Conservation (phyloP, 2,797 vertebrate genomes). For the Numenius phaeopus region DNA sequence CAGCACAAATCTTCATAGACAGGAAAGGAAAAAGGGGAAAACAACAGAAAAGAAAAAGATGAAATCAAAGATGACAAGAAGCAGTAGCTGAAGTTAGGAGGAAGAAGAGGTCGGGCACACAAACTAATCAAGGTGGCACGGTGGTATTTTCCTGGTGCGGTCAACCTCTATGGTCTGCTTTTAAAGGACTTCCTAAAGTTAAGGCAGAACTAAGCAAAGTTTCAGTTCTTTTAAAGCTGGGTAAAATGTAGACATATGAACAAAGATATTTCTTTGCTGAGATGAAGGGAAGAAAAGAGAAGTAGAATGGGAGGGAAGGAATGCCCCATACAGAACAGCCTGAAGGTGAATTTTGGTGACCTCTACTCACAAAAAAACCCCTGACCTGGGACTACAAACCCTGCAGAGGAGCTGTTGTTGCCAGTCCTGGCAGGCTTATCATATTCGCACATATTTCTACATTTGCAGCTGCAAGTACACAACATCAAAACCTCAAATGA, state of each 20-base stretch:
- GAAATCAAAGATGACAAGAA: slow-evolving; percentile 36
- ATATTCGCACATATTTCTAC: neutral
- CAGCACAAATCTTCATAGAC: neutral
- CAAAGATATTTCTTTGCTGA: neutral
- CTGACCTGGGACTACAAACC: neutral
- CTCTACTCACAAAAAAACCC: neutral
- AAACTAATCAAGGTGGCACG: neutral
- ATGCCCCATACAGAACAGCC: neutral
- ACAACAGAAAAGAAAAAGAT: neutral
- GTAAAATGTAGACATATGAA: neutral
- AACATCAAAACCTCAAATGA: neutral
- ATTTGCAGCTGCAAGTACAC: neutral
- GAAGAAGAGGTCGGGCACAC: neutral
- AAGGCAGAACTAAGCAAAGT: neutral
- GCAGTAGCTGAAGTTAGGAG: neutral
- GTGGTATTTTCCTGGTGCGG: neutral
- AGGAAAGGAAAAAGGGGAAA: neutral
- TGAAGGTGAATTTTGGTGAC: neutral
- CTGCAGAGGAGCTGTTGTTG: neutral
- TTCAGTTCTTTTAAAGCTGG: neutral
- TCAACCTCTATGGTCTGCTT: neutral
- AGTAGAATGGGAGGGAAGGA: neutral
- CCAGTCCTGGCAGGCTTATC: neutral
- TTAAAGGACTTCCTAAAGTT: neutral
- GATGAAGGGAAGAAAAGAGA: neutral